Base-by-base conservation (phyloP, 1,140 invertebrate species). In the Neocloeon triangulifer region DNA sequence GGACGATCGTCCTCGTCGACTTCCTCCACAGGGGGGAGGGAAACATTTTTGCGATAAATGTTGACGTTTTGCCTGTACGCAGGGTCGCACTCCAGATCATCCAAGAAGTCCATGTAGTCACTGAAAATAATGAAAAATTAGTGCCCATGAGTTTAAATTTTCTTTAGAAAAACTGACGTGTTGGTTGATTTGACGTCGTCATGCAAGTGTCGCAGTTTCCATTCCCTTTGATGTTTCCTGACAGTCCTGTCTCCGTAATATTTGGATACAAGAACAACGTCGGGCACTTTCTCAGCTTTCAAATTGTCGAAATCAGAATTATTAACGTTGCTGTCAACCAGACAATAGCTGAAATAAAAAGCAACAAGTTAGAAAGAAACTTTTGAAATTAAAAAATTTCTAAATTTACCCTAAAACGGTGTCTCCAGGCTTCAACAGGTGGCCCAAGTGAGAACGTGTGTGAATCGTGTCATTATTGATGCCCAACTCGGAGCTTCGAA, bases 11-110 rank as follows among this genome's bases (percentile, higher is more conserved):
- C 68, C 47, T 70, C 58, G 47, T 81, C 73, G 19, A 77, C 65
- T 6, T 37, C 18, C 17, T 51, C 50, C 14, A 35, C 35, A 8
- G 41, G 38, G 1, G 21, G 19, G 2, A 64, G 56, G 31, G 66
- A 56, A 19, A 58, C 49, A 43, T 73, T 73, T 34, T 55, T 60
- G 47, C 73, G 74, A 53, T 88, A 98, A 34, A 98, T 92, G 47
- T 96, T 95, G 21, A 99, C 64, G 49, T 92, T 78, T 44, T 82
- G 72, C 37, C 94, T 66, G 35, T 88, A 61, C 19, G 69, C 66
- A 14, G 69, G 68, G 56, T 98, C 89, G 56, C 98, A 92, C 54
- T 99, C 94, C 30, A 99, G 53, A 49, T 99, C 94, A 44, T 97
- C 84, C 50, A 97, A 62, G 57, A 98, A 98, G 41, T 94, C 88